Base-by-base conservation (phyloP, 1,140 invertebrate species). In the Drosophila punjabiensis region DNA sequence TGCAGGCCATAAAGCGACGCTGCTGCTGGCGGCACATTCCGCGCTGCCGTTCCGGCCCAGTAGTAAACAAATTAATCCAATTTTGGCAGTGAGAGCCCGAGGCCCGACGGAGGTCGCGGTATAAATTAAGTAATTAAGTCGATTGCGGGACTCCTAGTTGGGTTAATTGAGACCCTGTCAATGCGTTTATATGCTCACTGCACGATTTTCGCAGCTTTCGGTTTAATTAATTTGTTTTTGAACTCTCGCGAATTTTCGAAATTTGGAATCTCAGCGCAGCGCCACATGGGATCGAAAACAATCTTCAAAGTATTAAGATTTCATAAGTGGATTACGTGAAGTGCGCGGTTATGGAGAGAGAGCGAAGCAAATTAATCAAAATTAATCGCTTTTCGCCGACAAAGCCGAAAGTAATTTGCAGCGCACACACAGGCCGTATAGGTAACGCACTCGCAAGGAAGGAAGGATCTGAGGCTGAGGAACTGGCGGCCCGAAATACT, bases 41-140 rank as follows among this genome's bases (percentile, higher is more conserved):
- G 56, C 60, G 37, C 43, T 45, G 55, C 37, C 24, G 43, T 66
- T 32, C 32, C 30, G 60, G 13, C 41, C 48, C 58, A 43, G 81
- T 78, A 76, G 85, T 85, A 85, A 89, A 89, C 86, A 85, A 90
- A 85, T 89, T 89, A 89, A 89, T 89, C 86, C 86, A 84, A 90
- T 89, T 90, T 90, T 50, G 43, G 39, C 18, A 82, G 68, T 62
- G 52, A 61, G 24, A 24, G 24, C 24, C 24, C 24, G 24, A 24
- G 24, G 68, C 52, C 52, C 13, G 11, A 28, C 16, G 41, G 18
- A 53, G 62, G 55, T 64, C 74, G 70, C 73, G 70, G 86, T 79
- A 89, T 85, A 90, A 89, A 90, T 89, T 82, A 90, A 90, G 86
- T 85, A 89, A 89, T 89, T 89, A 89, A 85, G 70, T 73, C 47